Evolutionary conservation across 2,888 invertebrate genomes (phyloP), one percentile per base, ranked within the genome.

Genomic region (Heliconius cydno): DNA sequence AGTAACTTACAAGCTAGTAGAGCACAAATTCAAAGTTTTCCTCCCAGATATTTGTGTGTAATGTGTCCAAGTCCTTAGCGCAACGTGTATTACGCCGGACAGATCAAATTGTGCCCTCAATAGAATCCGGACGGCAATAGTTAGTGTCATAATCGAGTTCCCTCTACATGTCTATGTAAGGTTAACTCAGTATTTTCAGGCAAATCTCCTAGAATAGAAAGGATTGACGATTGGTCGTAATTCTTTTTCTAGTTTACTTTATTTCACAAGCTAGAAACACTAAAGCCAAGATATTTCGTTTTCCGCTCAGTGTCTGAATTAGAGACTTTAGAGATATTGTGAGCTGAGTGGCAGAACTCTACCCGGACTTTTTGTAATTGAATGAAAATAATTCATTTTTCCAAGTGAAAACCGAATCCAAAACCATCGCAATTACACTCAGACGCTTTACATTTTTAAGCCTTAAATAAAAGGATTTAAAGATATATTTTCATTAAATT

Each of bases 91-190:
- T 80, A 82, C 67, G 81, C 79, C 77, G 81, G 81, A 78, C 82
- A 81, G 81, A 81, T 82, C 79, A 82, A 82, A 82, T 82, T 82
- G 79, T 80, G 79, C 76, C 82, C 74, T 76, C 76, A 78, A 81
- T 82, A 76, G 79, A 81, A 80, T 78, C 82, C 79, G 81, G 82
- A 81, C 78, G 74, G 52, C 77, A 73, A 77, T 77, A 80, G 81
- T 75, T 75, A 82, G 78, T 78, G 76, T 28, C 76, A 74, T 80
- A 78, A 80, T 78, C 78, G 80, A 75, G 74, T 75, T 79, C 57
- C 22, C 57, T 38, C 25, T 60, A 73, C 60, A 60, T n/a, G 73
- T 60, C 60, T 38, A 5, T 60, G 60, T 73, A 57, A n/a, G n/a
- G 57, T 60, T 73, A n/a, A 41, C 25, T 41, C 46, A 46, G 70